A percentile compares a stretch with the other conserved stretches of the same genome.
These are phyloP conservation scores for Phytoseiulus persimilis DNA, from an alignment of 2,888 invertebrate genomes.

Conservation along the genomic window DNA sequence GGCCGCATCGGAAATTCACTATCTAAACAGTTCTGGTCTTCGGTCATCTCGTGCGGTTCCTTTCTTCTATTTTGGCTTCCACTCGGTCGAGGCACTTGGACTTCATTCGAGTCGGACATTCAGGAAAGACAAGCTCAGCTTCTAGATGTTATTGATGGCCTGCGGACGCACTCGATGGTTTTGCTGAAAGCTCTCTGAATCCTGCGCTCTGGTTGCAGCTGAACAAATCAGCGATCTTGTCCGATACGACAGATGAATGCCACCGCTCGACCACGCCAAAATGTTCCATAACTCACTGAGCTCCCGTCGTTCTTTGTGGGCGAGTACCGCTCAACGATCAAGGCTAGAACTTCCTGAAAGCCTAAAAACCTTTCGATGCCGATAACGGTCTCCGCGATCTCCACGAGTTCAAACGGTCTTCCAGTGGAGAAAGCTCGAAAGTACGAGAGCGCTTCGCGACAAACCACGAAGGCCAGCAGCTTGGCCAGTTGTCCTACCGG, in stretches of 20 bases:
- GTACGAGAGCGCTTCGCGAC: too few relatives aligned
- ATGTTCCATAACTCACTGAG: not conserved
- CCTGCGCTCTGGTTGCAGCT: not conserved
- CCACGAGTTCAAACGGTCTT: too few relatives aligned
- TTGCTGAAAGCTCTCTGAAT: not conserved
- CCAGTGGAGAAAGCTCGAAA: too few relatives aligned
- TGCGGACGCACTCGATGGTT: not conserved
- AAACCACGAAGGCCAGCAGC: too few relatives aligned
- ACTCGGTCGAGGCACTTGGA: not conserved
- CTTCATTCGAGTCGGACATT: not conserved
- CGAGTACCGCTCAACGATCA: not conserved
- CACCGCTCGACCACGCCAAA: not conserved
- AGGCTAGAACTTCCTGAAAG: not conserved
- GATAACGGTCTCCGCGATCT: not conserved
- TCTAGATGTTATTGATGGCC: not conserved
- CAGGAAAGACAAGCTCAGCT: not conserved
- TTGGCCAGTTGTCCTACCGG: too few relatives aligned
- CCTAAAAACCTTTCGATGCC: not conserved
- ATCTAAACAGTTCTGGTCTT: not conserved
- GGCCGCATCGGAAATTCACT: not conserved
- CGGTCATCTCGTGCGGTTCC: too few relatives aligned
- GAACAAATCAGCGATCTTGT: not conserved
- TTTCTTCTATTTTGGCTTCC: not conserved
- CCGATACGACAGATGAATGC: not conserved
- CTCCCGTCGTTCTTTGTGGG: not conserved